phyloP scores from a whole-genome alignment of 1,140 invertebrate genomes.

The Sipha flava region DNA sequence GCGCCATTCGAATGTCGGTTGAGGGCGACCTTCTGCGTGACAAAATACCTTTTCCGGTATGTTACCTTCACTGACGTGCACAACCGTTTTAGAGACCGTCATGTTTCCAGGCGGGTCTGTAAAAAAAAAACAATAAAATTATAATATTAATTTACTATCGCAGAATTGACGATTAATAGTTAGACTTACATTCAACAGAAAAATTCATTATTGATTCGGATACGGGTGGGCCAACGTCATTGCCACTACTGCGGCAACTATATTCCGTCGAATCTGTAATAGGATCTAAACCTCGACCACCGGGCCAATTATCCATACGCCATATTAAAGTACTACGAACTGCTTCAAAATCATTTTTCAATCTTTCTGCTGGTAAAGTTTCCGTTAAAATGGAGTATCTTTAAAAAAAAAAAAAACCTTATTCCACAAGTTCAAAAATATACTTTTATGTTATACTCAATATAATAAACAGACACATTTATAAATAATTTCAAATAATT shows the following conservation, averaged over 20 bases:
- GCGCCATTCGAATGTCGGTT: constrained; percentile 57
- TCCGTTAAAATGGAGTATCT: constrained; percentile 60
- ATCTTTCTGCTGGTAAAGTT: constrained; percentile 56
- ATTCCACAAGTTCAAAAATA: neutral
- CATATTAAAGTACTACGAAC: constrained; percentile 70
- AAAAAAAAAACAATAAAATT: too few species aligned
- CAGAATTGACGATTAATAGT: neutral
- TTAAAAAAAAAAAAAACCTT: constrained; percentile 38
- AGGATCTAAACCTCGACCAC: constrained; percentile 59
- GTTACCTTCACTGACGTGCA: constrained; percentile 68
- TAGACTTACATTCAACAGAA: constrained; percentile 82
- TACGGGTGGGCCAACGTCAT: constrained; percentile 62
- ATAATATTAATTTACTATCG: too few species aligned
- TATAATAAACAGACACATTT: too few species aligned
- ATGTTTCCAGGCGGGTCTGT: constrained; percentile 80
- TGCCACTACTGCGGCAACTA: constrained; percentile 68
- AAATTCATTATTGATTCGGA: constrained; percentile 66
- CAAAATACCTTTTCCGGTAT: constrained; percentile 67
- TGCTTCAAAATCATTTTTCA: constrained; percentile 77
- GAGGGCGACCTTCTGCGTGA: constrained; percentile 62
- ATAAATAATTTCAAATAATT: too few species aligned
- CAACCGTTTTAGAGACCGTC: constrained; percentile 58
- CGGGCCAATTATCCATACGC: constrained; percentile 76
- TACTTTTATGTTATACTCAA: too few species aligned
- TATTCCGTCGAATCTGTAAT: constrained; percentile 70